Base-by-base conservation (phyloP, 2,797 vertebrate species). In the Botia almorhae region DNA sequence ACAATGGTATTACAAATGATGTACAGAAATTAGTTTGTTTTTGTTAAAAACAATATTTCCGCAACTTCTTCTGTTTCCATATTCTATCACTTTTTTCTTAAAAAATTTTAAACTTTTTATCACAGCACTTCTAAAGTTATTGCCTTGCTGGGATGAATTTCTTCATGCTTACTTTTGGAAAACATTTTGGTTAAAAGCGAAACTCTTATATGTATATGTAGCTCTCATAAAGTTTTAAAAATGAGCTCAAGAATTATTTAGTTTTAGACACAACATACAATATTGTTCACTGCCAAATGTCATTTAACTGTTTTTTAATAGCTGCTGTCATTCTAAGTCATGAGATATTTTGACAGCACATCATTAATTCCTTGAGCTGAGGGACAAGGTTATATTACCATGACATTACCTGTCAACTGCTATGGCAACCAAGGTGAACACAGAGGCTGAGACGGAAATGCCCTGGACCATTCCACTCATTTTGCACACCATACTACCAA, bases 371-470 rank as follows among this genome's bases (percentile, higher is more conserved):
- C 29, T 33, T 80, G 19, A 63, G 33, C 17, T 56, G 50, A 65
- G 50, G 16, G 16, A 73, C 16, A 55, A 48, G 21, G 12, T 80
- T 21, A 80, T 43, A 16, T 65, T 55, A n/a, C 2, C 33, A 39
- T 33, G 51, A 79, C 73, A 33, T 74, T 94, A 98, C 97, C 97
- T 97, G 90, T 98, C 97, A 13, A 96, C 89, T 0, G 97, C 96
- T 69, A 98, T 96, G 2, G 96, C 96, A 13, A 97, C 96, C 80
- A 98, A 92, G 2, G 97, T 98, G 87, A 98, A 98, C 75, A 98
- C 96, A 0, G 97, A 98, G 11, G 96, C 95, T 0, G 96, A 96
- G 36, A 98, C 96, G 0, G 96, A 97, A 85, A 97, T 95, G 55
- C 96, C 97, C 84, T 98, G 97, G 43, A 97, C 93, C 92, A 96